A percentile compares a stretch with the other conserved stretches of the same genome.
Conservation (phyloP, 1,140 invertebrate species). For the Paraescarpia echinospica region DNA sequence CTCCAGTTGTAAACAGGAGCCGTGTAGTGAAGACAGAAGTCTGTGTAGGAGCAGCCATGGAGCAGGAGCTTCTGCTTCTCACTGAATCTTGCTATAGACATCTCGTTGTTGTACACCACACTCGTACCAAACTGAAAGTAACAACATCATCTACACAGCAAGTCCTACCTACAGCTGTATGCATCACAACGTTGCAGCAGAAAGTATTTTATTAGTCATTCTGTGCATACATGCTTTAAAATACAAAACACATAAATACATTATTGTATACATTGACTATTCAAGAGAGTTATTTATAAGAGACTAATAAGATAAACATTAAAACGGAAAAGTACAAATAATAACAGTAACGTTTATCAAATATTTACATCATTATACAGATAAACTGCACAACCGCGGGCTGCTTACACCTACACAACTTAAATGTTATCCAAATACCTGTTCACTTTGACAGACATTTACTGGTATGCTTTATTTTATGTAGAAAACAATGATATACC, state of each 20-base stretch:
- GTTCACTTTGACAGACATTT: too few species aligned
- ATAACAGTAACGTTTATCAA: not conserved
- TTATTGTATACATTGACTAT: too few species aligned
- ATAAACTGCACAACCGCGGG: not conserved
- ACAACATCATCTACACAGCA: not conserved
- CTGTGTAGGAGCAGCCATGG: not conserved
- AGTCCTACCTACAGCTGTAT: too few species aligned
- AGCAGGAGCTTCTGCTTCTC: not conserved
- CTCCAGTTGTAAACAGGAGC: not conserved
- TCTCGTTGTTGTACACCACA: not conserved
- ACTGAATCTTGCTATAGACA: not conserved
- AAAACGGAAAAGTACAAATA: too few species aligned
- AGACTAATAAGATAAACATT: too few species aligned
- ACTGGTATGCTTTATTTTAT: too few species aligned
- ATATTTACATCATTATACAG: not conserved
- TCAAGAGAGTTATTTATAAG: too few species aligned
- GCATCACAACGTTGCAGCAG: too few species aligned
- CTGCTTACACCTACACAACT: not conserved
- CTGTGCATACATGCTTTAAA: too few species aligned
- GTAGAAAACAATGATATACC: too few species aligned
- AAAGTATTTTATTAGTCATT: too few species aligned
- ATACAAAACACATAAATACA: too few species aligned
- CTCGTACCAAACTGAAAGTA: not conserved
- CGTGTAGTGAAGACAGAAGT: constrained; percentile 11
- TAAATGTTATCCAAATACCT: not conserved